Evolutionary conservation across 2,888 invertebrate genomes (phyloP), one percentile per base, ranked within the genome.

Genomic region (Cyclophora punctaria): DNA sequence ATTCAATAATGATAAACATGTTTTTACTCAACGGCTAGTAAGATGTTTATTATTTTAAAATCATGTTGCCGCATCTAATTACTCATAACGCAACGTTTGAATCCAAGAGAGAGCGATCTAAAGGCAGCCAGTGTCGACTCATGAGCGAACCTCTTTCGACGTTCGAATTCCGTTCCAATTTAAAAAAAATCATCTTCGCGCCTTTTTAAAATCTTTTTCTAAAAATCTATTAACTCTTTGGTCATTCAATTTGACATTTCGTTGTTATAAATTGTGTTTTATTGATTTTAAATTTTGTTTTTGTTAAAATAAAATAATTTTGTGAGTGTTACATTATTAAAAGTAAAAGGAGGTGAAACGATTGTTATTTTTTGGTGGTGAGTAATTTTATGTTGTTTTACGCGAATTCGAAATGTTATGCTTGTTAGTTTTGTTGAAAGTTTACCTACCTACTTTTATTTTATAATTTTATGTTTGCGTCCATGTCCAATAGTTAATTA

Each of bases 291-390:
- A 47, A 53, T 58, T 65, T 59, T 50, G 47, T 55, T 44, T 51
- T 55, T 50, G 45, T 53, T 58, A 56, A 44, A 51, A 52, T 62
- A 63, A 47, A 52, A 49, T 54, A 58, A 56, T 63, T 60, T 60
- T 66, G 69, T 70, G 65, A 59, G 65, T 73, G 68, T 67, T 62
- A 64, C 66, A 62, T 58, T 59, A 67, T 63, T 57, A 66, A 80
- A 81, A 81, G 79, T 78, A 82, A 81, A 82, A 82, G 80, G 80
- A 78, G 77, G 81, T 80, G 81, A 78, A 73, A 76, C 75, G 63
- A 57, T 75, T 70, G 64, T 69, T 62, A 67, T 69, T 73, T 73
- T 37, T 37, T 37, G 37, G 37, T 66, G 80, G 83, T 83, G 65
- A 83, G 83, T 72, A 59, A 60, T 69, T 45, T 58, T 41, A 44